A percentile compares a stretch with the other conserved stretches of the same genome.
These are phyloP conservation scores for Stylophora pistillata DNA, from an alignment of 64 coral and sea anemone species.

Conservation along the genomic window DNA sequence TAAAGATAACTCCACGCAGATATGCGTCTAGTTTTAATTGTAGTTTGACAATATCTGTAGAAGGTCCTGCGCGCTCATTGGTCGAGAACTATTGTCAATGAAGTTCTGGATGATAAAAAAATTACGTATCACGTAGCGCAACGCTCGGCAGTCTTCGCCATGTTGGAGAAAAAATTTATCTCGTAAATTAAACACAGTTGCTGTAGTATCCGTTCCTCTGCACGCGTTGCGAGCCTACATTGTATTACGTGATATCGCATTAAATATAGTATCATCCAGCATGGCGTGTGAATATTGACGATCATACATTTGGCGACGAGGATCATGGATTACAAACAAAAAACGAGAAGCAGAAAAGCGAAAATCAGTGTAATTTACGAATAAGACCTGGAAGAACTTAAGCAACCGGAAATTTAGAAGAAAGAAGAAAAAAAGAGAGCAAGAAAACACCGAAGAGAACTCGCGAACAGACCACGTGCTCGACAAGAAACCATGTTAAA, in stretches of 20 bases:
- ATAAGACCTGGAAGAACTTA: slow-evolving; percentile 10
- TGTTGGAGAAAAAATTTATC: no score
- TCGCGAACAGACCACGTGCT: slow-evolving; percentile 6
- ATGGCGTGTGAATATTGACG: slow-evolving; percentile 15
- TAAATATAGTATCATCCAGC: background rate
- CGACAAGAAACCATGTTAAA: background rate
- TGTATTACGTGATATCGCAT: background rate
- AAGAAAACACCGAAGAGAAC: slow-evolving; percentile 9
- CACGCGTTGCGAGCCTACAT: no score
- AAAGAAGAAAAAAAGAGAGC: background rate
- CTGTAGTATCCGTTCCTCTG: no score
- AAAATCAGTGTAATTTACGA: background rate
- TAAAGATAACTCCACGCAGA: no score
- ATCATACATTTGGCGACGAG: slow-evolving; percentile 30
- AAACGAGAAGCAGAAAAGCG: slow-evolving; percentile 15
- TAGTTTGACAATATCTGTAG: no score
- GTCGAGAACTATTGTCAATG: no score
- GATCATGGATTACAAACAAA: slow-evolving; percentile 22
- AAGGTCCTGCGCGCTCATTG: no score
- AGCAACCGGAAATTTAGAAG: background rate
- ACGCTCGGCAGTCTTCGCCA: no score
- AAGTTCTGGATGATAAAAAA: no score
- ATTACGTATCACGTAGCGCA: no score
- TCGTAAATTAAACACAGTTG: no score
- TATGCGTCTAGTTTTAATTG: no score